Evolutionary conservation across 2,797 vertebrate genomes (phyloP), one percentile per base, ranked within the genome.

Genomic region (Microhierax caerulescens): DNA sequence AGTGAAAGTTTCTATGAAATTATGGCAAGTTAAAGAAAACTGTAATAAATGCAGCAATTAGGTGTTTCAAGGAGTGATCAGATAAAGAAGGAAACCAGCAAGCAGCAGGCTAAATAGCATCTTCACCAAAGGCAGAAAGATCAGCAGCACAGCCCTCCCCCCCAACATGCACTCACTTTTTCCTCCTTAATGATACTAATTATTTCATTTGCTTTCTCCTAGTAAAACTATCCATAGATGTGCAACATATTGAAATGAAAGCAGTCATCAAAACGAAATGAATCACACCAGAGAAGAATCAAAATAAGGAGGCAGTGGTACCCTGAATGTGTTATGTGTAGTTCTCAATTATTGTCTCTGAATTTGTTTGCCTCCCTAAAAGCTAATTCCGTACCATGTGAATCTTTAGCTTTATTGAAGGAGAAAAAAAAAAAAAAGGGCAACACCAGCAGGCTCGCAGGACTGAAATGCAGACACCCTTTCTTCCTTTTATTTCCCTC

Each of bases 151-250:
- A 87, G 36, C 37, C 63, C 59, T 90, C 41, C 69, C 76, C 82
- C 21, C 20, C 74, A 80, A 64, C 65, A 68, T 1, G 3, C 70
- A 43, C 86, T 91, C 16, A 25, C 73, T 95, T 93, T 93, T 85
- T 80, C 91, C 53, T 93, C 64, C 53, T 83, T 96, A 95, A 95
- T 97, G 89, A 96, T 96, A 93, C 89, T 94, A 96, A 96, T 96
- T 96, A 96, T 95, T 97, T 93, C 68, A 96, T 96, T 96, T 96
- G 60, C 81, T 95, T 95, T 96, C 89, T 92, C 75, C 72, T 92
- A 64, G 78, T 92, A 95, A 92, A 96, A 76, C 81, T 91, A 89
- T 77, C 78, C 32, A 19, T 94, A 90, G 91, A 96, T 94, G 60
- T 85, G 84, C 72, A 96, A 82, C 91, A 85, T 92, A 96, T 43